These are phyloP conservation scores for Riparia riparia DNA, from an alignment of 2,113 vertebrate species.

Conservation along the genomic window DNA sequence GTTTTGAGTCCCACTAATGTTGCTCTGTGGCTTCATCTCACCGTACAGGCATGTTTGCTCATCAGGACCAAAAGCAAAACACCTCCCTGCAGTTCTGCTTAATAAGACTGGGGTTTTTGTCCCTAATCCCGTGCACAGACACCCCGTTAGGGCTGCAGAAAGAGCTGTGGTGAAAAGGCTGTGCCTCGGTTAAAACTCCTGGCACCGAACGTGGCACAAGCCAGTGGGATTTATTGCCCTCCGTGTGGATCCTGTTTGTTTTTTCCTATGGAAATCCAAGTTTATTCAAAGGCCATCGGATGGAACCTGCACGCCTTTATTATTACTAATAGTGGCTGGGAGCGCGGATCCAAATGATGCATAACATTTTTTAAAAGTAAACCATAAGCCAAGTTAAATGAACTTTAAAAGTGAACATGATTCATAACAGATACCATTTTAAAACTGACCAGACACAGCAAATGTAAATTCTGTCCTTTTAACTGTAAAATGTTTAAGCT, in stretches of 20 bases:
- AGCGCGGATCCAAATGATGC: constrained; percentile 62
- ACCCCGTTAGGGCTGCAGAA: not conserved
- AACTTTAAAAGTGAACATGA: constrained; percentile 76
- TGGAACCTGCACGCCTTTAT: constrained; percentile 52
- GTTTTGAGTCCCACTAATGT: not conserved
- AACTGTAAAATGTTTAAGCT: constrained; percentile 74
- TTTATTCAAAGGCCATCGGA: constrained; percentile 46
- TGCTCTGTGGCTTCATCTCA: not conserved
- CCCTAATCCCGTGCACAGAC: not conserved
- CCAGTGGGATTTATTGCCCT: not conserved
- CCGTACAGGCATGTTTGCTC: not conserved
- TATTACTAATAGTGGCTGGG: constrained; percentile 59
- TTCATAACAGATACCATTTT: constrained; percentile 72
- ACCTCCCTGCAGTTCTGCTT: not conserved
- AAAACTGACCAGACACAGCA: constrained; percentile 73
- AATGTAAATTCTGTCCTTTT: constrained; percentile 74
- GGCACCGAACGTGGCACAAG: not conserved
- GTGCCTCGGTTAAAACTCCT: not conserved
- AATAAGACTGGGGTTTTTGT: not conserved
- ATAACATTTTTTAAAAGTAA: constrained; percentile 61
- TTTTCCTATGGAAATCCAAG: constrained; percentile 65
- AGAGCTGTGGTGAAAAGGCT: not conserved
- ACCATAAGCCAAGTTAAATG: constrained; percentile 73
- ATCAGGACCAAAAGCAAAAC: not conserved
- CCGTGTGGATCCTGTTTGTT: constrained; percentile 48